Percentiles rank a stretch among this genome's conserved stretches.
Conservation (phyloP, 2,113 vertebrate species). For the Sphaerodactylus townsendi region DNA sequence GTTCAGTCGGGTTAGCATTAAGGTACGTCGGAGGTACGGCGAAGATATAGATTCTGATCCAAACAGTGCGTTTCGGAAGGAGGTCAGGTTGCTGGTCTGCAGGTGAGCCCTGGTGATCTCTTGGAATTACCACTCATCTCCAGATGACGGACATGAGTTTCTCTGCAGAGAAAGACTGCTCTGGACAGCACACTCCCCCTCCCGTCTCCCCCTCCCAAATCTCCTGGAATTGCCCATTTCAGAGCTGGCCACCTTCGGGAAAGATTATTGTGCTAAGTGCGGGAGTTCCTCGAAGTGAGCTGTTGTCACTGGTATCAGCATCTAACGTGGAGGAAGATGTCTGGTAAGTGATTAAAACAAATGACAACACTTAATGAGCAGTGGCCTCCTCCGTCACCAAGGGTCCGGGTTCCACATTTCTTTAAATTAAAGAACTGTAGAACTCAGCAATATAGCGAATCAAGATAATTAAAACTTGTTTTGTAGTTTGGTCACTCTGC, state of each 20-base stretch:
- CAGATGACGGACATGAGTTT: too few species aligned
- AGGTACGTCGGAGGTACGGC: too few species aligned
- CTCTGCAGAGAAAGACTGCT: too few species aligned
- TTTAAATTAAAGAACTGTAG: conserved; percentile 51
- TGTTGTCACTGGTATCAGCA: conserved; percentile 27
- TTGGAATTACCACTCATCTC: too few species aligned
- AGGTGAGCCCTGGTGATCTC: too few species aligned
- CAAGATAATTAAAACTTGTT: conserved; percentile 74
- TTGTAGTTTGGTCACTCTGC: conserved; percentile 71
- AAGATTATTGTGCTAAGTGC: accelerated
- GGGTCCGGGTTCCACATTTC: conserved; percentile 58
- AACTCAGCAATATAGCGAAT: conserved; percentile 53
- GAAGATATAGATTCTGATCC: background rate
- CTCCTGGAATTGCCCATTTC: too few species aligned
- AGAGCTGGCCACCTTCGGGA: too few species aligned
- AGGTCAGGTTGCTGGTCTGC: too few species aligned
- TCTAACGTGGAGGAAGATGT: background rate
- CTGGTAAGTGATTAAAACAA: conserved; percentile 66
- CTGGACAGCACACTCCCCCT: too few species aligned
- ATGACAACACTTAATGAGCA: conserved; percentile 46
- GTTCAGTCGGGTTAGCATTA: too few species aligned
- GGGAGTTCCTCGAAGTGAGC: conserved; percentile 2
- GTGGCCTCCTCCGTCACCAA: conserved; percentile 62
- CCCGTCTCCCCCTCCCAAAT: too few species aligned
- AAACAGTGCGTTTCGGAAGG: background rate